Conservation (phyloP, 2,113 vertebrate genomes). For the Odobenus rosmarus region DNA sequence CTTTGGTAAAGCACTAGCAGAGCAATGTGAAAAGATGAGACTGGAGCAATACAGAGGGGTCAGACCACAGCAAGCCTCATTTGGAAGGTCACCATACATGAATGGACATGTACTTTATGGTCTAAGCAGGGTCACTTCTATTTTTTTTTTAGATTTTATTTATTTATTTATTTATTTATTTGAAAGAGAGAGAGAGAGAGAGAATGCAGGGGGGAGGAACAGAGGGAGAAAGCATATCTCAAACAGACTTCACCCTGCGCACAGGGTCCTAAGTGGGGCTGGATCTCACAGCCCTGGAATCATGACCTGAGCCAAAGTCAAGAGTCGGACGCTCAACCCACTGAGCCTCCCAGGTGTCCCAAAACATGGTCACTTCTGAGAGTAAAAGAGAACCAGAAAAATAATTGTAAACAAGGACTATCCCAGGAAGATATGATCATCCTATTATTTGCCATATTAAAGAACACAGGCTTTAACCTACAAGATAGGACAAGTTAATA, state of each 20-base stretch:
- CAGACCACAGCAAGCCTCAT: neutral
- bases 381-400: neutral
- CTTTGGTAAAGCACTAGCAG: neutral
- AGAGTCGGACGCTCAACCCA: neutral
- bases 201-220: too few relatives aligned
- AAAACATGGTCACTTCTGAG: neutral
- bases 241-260: neutral
- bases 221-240: neutral
- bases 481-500: neutral
- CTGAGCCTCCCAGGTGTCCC: neutral
- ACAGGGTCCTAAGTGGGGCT: neutral
- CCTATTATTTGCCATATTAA: neutral
- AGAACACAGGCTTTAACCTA: neutral
- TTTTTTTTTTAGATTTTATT: neutral
- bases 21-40: constrained; percentile 1
- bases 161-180: neutral
- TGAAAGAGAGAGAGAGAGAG: neutral
- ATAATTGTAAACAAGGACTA: neutral
- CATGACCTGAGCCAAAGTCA: neutral
- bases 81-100: neutral
- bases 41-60: neutral
- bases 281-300: neutral
- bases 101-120: neutral
- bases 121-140: neutral
- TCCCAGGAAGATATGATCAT: neutral